These are phyloP conservation scores for Lineus longissimus DNA, from an alignment of 1,140 invertebrate genomes.

Conservation along the genomic window DNA sequence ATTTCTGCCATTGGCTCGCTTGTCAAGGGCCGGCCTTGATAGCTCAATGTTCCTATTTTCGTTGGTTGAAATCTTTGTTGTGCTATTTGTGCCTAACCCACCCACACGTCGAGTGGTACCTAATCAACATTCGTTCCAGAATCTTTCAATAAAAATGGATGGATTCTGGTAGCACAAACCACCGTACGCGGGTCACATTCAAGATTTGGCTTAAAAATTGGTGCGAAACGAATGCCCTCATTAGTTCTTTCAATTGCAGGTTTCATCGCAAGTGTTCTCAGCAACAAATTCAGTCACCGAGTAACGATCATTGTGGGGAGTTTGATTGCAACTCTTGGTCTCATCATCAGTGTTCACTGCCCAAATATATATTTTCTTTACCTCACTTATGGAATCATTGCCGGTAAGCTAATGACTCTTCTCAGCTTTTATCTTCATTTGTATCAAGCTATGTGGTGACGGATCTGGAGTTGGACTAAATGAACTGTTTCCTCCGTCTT, in stretches of 20 bases:
- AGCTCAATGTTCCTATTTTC: too few relatives aligned
- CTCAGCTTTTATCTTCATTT: neutral
- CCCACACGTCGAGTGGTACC: too few relatives aligned
- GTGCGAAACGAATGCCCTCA: neutral
- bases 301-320: conserved; percentile 42
- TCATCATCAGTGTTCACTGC: conserved; percentile 34
- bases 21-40: too few relatives aligned
- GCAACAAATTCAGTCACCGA: conserved; percentile 35
- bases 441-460: neutral
- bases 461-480: neutral
- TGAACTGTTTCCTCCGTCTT: too few relatives aligned
- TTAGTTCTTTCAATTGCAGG: conserved; percentile 22
- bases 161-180: too few relatives aligned
- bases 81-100: too few relatives aligned
- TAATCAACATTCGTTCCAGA: too few relatives aligned
- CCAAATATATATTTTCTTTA: conserved; percentile 40
- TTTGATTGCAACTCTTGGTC: conserved; percentile 32
- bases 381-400: conserved; percentile 39
- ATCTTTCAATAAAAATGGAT: too few relatives aligned
- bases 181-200: too few relatives aligned
- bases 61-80: too few relatives aligned
- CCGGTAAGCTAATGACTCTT: conserved; percentile 28
- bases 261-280: conserved; percentile 38
- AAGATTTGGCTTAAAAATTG: too few relatives aligned
- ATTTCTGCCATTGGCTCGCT: too few relatives aligned